Conservation (phyloP, 2,888 invertebrate genomes). For the Deilephila elpenor region DNA sequence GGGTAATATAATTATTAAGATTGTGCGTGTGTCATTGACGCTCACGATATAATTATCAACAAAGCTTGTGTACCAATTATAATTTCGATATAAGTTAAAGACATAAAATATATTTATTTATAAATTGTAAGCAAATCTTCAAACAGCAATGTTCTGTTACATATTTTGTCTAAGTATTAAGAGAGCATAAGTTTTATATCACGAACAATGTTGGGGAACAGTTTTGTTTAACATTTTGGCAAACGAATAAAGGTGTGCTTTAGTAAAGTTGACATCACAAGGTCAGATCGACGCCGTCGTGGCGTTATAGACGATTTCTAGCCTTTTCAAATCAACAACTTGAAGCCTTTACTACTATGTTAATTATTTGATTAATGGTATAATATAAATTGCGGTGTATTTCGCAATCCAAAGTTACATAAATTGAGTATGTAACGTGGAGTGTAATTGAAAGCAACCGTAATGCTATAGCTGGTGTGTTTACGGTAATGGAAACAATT, state of each 20-base stretch:
- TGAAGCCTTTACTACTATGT: neutral
- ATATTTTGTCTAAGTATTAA: neutral
- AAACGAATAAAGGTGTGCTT: slow-evolving; percentile 32
- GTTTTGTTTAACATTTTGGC: slow-evolving; percentile 9
- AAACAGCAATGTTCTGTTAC: neutral
- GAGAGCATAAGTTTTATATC: neutral
- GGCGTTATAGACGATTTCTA: slow-evolving; percentile 23
- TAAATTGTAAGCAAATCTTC: too few relatives aligned
- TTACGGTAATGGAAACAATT: slow-evolving; percentile 6
- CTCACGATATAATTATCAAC: too few relatives aligned
- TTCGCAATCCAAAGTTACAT: neutral
- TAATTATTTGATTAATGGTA: neutral
- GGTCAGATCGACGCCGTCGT: slow-evolving; percentile 46
- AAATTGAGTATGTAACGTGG: slow-evolving; percentile 3
- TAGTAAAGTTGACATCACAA: slow-evolving; percentile 49
- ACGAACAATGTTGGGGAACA: neutral
- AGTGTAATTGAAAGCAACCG: neutral
- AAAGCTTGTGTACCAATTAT: too few relatives aligned
- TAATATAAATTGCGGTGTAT: slow-evolving; percentile 11
- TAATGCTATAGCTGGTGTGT: neutral
- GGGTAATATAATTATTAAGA: too few relatives aligned
- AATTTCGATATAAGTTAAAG: too few relatives aligned
- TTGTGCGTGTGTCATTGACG: too few relatives aligned
- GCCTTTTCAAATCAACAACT: slow-evolving; percentile 16
- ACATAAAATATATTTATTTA: too few relatives aligned